Evolutionary conservation across 2,888 invertebrate species (phyloP).

Genomic region (Caradrina kadenii): DNA sequence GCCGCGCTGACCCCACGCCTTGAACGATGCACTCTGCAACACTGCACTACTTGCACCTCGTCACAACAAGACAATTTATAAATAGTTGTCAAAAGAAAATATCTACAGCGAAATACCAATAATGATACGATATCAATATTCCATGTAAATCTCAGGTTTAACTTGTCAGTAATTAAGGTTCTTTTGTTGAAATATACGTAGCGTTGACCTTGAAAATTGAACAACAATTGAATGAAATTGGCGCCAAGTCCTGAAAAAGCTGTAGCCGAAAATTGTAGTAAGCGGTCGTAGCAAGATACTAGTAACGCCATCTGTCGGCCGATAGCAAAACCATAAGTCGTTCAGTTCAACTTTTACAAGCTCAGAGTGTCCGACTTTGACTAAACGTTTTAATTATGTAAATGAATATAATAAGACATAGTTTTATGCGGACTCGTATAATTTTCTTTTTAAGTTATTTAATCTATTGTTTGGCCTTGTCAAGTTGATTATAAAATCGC

Average conservation of each 20-base stretch:
- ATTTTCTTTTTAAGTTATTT: constrained; percentile 34
- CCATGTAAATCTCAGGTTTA: not conserved
- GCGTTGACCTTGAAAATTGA: not conserved
- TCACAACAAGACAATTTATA: constrained; percentile 29
- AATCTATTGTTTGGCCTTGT: constrained; percentile 34
- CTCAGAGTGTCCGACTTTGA: constrained; percentile 23
- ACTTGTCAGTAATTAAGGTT: not conserved
- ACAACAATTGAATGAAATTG: constrained; percentile 22
- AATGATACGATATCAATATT: not conserved
- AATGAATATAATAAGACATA: constrained; percentile 48
- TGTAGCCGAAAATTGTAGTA: constrained; percentile 15
- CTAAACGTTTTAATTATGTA: constrained; percentile 45
- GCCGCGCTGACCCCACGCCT: constrained; percentile 82
- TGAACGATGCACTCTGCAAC: constrained; percentile 69
- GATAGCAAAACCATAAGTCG: constrained; percentile 77
- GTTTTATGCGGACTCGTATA: constrained; percentile 33
- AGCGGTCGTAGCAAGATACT: constrained; percentile 54
- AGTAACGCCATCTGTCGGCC: constrained; percentile 82
- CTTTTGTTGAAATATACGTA: not conserved
- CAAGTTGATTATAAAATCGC: constrained; percentile 20
- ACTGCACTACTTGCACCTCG: constrained; percentile 49
- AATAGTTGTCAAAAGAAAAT: constrained; percentile 10
- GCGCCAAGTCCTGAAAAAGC: constrained; percentile 35
- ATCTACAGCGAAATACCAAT: not conserved
- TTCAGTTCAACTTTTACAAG: constrained; percentile 19